Conservation (phyloP, 2,888 invertebrate genomes). For the Theodoxus fluviatilis region DNA sequence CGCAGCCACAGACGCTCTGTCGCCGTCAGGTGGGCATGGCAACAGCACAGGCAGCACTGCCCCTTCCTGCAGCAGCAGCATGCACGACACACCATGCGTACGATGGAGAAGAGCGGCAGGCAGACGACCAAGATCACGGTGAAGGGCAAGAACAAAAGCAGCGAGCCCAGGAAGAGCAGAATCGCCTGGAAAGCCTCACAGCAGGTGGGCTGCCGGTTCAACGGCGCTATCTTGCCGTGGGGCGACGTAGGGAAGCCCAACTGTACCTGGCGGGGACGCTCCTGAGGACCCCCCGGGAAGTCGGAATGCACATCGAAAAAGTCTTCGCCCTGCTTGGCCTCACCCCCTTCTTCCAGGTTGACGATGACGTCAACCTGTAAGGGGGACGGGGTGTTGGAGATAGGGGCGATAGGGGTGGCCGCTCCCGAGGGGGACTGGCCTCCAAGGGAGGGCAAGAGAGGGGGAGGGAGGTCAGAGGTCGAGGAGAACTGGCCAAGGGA, state of each 20-base stretch:
- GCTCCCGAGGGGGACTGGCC: too few relatives aligned
- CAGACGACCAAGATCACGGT: slow-evolving; percentile 63
- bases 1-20: slow-evolving; percentile 67
- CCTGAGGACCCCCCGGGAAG: background rate
- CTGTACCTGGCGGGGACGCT: slow-evolving; percentile 22
- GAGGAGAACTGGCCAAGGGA: too few relatives aligned
- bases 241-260: slow-evolving; percentile 62
- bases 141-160: slow-evolving; percentile 67
- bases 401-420: too few relatives aligned
- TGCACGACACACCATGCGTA: slow-evolving; percentile 53
- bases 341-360: too few relatives aligned
- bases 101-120: slow-evolving; percentile 60
- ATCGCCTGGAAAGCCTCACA: slow-evolving; percentile 44
- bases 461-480: too few relatives aligned
- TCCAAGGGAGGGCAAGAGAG: too few relatives aligned
- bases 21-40: slow-evolving; percentile 59
- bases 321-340: too few relatives aligned
- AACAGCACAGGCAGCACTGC: slow-evolving; percentile 54
- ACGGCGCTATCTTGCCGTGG: slow-evolving; percentile 63
- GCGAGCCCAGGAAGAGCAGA: slow-evolving; percentile 60
- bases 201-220: slow-evolving; percentile 65
- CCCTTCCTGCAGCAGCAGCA: slow-evolving; percentile 55
- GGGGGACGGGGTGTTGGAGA: too few relatives aligned
- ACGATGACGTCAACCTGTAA: too few relatives aligned
- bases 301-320: too few relatives aligned